Percentiles rank a stretch among this genome's conserved stretches.
These are phyloP conservation scores for Drosophila nasuta DNA, from an alignment of 1,140 invertebrate species.

Conservation along the genomic window DNA sequence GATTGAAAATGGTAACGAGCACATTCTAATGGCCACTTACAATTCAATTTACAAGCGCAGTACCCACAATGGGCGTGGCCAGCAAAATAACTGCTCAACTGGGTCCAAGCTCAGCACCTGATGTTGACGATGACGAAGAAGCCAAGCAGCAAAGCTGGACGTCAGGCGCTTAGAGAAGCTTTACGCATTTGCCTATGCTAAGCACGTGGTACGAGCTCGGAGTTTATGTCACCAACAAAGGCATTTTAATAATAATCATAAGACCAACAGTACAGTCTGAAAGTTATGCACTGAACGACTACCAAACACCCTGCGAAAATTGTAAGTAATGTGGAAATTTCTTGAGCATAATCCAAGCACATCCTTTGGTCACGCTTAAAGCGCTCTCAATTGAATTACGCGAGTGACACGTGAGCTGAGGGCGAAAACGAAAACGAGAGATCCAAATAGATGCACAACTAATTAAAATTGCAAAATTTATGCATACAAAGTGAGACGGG, in stretches of 20 bases:
- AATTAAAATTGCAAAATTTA: conserved; percentile 58
- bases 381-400: conserved; percentile 27
- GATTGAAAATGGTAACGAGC: conserved; percentile 61
- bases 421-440: conserved; percentile 31
- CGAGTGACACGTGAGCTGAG: conserved; percentile 38
- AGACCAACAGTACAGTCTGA: neutral
- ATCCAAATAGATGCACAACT: conserved; percentile 30
- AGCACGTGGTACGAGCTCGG: conserved; percentile 61
- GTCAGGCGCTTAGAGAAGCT: conserved; percentile 20
- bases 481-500: conserved; percentile 6
- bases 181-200: conserved; percentile 69
- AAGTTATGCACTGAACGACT: neutral
- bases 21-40: conserved; percentile 60
- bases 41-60: conserved; percentile 63
- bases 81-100: conserved; percentile 27
- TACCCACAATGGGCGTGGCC: conserved; percentile 3
- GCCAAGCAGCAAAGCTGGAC: neutral
- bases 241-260: conserved; percentile 67
- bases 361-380: neutral
- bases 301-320: conserved; percentile 6
- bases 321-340: neutral
- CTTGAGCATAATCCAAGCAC: neutral
- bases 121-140: neutral
- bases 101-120: conserved; percentile 30
- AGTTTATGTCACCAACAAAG: conserved; percentile 62